Evolutionary conservation across 1,140 invertebrate genomes (phyloP), one percentile per base, ranked within the genome.

Genomic region (Papilio polyxenes): DNA sequence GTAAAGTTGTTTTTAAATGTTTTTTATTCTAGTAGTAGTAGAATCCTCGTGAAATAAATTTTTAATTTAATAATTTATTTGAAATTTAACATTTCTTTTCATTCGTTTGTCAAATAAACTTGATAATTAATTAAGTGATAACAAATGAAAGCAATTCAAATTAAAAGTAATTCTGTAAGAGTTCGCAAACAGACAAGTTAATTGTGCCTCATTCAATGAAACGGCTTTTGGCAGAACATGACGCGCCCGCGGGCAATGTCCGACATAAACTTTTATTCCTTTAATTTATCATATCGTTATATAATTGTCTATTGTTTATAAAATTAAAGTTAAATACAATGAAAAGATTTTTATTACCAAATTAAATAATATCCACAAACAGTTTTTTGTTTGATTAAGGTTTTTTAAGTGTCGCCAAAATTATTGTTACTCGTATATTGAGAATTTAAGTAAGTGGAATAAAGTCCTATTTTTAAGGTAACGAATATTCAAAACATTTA

Each of bases 191-290:
- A 72, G 65, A 5, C 65, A 37, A 72, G 31, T 72, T 72, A 72
- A 72, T 72, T 72, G 65, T 31, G 65, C 65, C 65, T 72, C 65
- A 72, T 72, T 72, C 65, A 72, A 13, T 72, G 65, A 37, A 72
- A 72, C 15, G 65, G 65, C 31, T 72, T 72, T 72, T 72, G 65
- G 65, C 65, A 72, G 65, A 15, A 37, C 65, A 72, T 37, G 13
- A 37, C 65, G 65, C 65, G 31, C 11, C 31, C 23, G 2, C 11
- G 0, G 13, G 8, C 31, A 20, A 72, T 65, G 20, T 23, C 20
- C 20, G 31, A 37, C 23, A 23, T 65, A 20, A 65, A 65, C 20
- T 72, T 72, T 72, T 40, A 72, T 72, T 72, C 31, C 65, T 20
- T 72, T 6, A 13, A 40, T 72, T 72, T 7, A 72, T 5, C 65